Evolutionary conservation across 2,888 invertebrate genomes (phyloP).

Genomic region (Caradrina kadenii): DNA sequence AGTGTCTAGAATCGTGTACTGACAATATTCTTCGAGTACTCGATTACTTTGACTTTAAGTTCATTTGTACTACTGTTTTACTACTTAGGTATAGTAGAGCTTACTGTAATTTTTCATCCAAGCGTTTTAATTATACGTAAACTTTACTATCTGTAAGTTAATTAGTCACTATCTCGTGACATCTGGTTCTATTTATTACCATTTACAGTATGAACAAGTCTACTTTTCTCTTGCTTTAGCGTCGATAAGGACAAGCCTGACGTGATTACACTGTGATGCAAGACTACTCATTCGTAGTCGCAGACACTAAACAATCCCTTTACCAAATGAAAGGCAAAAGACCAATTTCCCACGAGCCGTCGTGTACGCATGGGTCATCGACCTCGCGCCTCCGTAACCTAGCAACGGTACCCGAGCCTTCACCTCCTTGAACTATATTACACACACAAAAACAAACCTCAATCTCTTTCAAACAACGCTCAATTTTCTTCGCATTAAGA

Average conservation of each 20-base stretch:
- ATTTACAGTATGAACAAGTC: not conserved
- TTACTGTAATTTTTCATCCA: not conserved
- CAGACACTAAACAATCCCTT: conserved; percentile 46
- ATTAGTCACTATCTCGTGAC: not conserved
- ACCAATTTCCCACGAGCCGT: conserved; percentile 67
- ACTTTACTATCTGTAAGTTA: not conserved
- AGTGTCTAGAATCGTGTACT: no score
- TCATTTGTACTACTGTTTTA: not conserved
- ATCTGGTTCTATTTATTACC: not conserved
- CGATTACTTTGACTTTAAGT: not conserved
- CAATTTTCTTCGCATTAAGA: conserved; percentile 34
- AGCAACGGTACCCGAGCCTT: conserved; percentile 80
- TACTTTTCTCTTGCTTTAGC: conserved; percentile 6
- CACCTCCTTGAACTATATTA: conserved; percentile 67
- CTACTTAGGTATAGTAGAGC: not conserved
- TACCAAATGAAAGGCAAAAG: conserved; percentile 60
- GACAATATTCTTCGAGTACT: no score
- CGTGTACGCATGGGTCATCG: conserved; percentile 78
- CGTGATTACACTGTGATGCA: conserved; percentile 8
- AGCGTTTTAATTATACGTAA: not conserved
- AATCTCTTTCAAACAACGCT: conserved; percentile 18
- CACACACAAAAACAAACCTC: conserved; percentile 37
- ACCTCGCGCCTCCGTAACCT: conserved; percentile 76
- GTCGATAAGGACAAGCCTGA: conserved; percentile 18
- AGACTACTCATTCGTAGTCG: conserved; percentile 28